Evolutionary conservation across 1,140 invertebrate species (phyloP), one percentile per base, ranked within the genome.

Genomic region (Heliothis virescens): DNA sequence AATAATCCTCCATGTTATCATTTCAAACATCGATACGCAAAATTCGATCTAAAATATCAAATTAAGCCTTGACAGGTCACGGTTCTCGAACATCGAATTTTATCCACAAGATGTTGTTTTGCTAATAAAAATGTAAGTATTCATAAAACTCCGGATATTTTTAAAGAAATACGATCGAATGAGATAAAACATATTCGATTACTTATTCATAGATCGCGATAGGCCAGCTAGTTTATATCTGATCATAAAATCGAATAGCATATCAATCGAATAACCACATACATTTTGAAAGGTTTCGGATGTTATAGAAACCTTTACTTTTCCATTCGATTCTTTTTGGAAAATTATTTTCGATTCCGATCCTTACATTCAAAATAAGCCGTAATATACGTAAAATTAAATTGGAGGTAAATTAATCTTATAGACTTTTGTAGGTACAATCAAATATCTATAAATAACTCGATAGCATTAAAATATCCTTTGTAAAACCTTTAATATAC

Each of bases 191-290:
- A 71, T 71, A 71, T 71, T 71, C 48, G 67, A 52, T 71, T 71
- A 71, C 67, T 71, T 71, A 71, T 71, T 71, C 67, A 71, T 71
- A 71, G 67, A 71, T 71, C 67, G 48, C 48, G 67, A 71, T 71
- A 71, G 67, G 67, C 67, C 48, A 53, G 48, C 41, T 71, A 71
- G 67, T 71, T 71, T 71, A 71, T 71, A 53, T 71, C 67, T 52
- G 21, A 71, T 71, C 67, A 71, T 71, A 71, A 71, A 71, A 71
- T 53, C 21, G 67, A 71, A 29, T 29, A 71, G 48, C 67, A 52
- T 50, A 69, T 69, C 47, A 69, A 69, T 21, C 48, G 21, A 52
- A 48, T 52, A 12, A 69, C 65, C 52, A 26, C 65, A 69, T 69
- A 48, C 50, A 69, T 52, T 69, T 69, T 52, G 50, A 69, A 52